These are phyloP conservation scores for Drosophila seclusa DNA, from an alignment of 2,888 invertebrate genomes.

Conservation along the genomic window DNA sequence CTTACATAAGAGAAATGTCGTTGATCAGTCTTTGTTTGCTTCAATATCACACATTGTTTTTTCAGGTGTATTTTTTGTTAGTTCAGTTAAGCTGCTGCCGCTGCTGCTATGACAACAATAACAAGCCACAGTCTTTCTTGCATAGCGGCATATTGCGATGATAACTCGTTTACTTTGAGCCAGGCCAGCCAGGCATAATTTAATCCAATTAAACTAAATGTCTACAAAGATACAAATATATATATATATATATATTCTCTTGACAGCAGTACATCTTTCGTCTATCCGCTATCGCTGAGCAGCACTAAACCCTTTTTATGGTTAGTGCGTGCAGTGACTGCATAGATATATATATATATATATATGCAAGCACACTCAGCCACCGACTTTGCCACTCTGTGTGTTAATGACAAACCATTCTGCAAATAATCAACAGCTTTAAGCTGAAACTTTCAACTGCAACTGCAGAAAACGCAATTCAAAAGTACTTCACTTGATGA, in stretches of 20 bases:
- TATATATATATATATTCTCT: not conserved
- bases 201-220: slow-evolving; percentile 76
- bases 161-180: slow-evolving; percentile 44
- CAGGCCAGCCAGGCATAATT: slow-evolving; percentile 65
- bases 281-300: slow-evolving; percentile 8
- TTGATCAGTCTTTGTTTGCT: not conserved
- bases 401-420: slow-evolving; percentile 42
- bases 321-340: slow-evolving; percentile 54
- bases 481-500: slow-evolving; percentile 65
- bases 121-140: slow-evolving; percentile 6
- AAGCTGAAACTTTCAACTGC: slow-evolving; percentile 46
- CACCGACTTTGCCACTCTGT: not conserved
- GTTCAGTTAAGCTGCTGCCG: slow-evolving; percentile 10
- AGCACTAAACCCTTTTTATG: slow-evolving; percentile 60
- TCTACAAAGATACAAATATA: not conserved
- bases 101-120: slow-evolving; percentile 63
- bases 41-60: not conserved
- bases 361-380: not conserved
- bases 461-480: slow-evolving; percentile 58
- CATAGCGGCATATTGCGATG: slow-evolving; percentile 26
- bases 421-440: slow-evolving; percentile 64
- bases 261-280: not conserved
- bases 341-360: not conserved
- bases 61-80: not conserved
- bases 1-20: too few relatives aligned